Percentiles rank a stretch among this genome's conserved stretches.
These are phyloP conservation scores for Pocillopora grandis DNA, from an alignment of 92 coral and sea anemone species.

Conservation along the genomic window DNA sequence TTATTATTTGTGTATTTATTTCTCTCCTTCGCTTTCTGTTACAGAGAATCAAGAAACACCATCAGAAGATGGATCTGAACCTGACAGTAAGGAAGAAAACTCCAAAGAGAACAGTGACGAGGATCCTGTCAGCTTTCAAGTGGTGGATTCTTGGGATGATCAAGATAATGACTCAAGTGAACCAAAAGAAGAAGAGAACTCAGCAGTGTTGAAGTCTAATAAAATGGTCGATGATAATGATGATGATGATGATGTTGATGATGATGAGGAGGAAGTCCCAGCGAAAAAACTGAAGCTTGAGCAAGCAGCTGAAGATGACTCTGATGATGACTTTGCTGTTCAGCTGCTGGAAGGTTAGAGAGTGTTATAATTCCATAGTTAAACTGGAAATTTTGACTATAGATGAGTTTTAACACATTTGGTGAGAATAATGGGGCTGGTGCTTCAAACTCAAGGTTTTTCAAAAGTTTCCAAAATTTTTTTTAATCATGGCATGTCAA, in stretches of 20 bases:
- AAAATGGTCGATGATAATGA: constrained; percentile 13
- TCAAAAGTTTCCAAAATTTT: too few relatives aligned
- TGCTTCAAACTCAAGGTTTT: too few relatives aligned
- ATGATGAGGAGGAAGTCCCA: constrained; percentile 28
- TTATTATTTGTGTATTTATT: background rate
- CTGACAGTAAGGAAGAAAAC: constrained; percentile 23
- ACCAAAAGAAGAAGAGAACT: constrained; percentile 6
- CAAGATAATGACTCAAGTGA: constrained; percentile 22
- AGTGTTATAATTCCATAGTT: too few relatives aligned
- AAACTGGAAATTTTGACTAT: too few relatives aligned
- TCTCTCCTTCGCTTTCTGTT: background rate
- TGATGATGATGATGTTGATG: constrained; percentile 21
- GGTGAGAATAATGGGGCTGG: too few relatives aligned
- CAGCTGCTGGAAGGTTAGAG: constrained; percentile 85
- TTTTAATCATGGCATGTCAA: too few relatives aligned
- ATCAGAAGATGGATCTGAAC: constrained; percentile 10
- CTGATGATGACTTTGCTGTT: constrained; percentile 96
- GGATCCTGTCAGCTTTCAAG: constrained; percentile 40
- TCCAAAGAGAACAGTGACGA: constrained; percentile 38
- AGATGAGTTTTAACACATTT: too few relatives aligned
- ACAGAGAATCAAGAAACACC: constrained; percentile 14
- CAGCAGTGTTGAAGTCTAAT: background rate
- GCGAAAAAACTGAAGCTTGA: constrained; percentile 46
- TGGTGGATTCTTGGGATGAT: constrained; percentile 42
- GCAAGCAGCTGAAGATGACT: constrained; percentile 53